phyloP scores from a whole-genome alignment of 2,113 vertebrate species.

The Serilophus lunatus region DNA sequence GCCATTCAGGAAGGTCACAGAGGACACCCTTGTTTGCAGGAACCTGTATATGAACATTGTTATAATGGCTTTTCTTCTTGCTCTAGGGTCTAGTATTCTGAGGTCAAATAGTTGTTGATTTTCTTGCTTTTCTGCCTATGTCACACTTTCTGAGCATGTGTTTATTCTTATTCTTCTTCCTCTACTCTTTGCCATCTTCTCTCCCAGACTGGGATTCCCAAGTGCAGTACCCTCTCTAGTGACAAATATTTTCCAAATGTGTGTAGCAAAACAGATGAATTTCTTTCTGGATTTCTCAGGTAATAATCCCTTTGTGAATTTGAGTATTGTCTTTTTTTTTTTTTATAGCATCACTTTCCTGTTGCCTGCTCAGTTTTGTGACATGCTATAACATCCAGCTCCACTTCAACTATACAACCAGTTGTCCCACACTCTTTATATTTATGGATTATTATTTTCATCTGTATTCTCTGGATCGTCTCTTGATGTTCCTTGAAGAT shows the following conservation, averaged over 20 bases:
- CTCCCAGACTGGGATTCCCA: neutral
- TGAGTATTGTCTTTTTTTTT: neutral
- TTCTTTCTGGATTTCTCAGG: neutral
- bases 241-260: neutral
- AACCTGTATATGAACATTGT: neutral
- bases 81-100: neutral
- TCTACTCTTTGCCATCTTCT: neutral
- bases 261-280: neutral
- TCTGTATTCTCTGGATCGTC: neutral
- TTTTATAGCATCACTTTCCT: neutral
- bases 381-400: accelerated
- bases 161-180: neutral
- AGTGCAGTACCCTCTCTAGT: neutral
- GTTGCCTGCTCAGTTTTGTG: neutral
- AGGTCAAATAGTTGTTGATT: neutral
- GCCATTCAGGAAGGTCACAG: neutral
- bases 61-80: neutral
- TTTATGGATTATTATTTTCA: neutral
- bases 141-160: neutral
- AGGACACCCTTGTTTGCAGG: neutral
- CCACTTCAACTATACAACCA: neutral
- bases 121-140: neutral
- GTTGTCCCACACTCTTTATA: neutral
- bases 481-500: neutral
- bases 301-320: neutral